phyloP scores from a whole-genome alignment of 1,140 invertebrate species.

The Cardiocondyla obscurior region DNA sequence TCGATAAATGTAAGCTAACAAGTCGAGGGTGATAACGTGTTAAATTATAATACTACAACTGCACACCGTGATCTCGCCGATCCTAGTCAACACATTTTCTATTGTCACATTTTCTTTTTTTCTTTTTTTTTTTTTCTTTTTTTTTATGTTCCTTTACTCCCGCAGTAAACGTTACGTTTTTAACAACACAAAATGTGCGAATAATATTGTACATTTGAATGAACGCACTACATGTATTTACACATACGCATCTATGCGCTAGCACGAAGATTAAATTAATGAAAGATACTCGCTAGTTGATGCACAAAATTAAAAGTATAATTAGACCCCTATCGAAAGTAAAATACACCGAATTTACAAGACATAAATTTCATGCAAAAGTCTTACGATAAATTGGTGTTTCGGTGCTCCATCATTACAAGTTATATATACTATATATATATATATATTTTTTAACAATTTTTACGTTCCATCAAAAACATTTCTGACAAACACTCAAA shows the following conservation, averaged over 20 bases:
- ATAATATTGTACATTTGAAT: conserved; percentile 10
- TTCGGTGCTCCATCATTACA: neutral
- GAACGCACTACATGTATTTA: neutral
- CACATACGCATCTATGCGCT: too few species aligned
- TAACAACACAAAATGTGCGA: neutral
- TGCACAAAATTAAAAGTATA: neutral
- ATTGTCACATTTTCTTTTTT: conserved; percentile 9
- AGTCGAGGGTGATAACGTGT: conserved; percentile 4
- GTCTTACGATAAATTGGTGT: neutral
- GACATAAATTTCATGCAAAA: neutral
- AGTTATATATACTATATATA: neutral
- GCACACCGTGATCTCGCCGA: conserved; percentile 10
- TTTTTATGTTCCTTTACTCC: neutral
- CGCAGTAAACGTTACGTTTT: neutral
- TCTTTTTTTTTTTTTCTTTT: neutral
- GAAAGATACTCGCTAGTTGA: neutral
- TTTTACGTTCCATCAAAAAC: neutral
- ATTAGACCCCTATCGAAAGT: neutral
- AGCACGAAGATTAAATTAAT: neutral
- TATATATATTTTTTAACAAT: neutral
- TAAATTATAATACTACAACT: conserved; percentile 32
- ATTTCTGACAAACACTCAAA: neutral
- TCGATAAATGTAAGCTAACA: conserved; percentile 26
- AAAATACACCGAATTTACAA: neutral
- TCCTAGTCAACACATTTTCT: neutral